Conservation (phyloP, 2,888 invertebrate genomes). For the Phyllotreta cruciferae region DNA sequence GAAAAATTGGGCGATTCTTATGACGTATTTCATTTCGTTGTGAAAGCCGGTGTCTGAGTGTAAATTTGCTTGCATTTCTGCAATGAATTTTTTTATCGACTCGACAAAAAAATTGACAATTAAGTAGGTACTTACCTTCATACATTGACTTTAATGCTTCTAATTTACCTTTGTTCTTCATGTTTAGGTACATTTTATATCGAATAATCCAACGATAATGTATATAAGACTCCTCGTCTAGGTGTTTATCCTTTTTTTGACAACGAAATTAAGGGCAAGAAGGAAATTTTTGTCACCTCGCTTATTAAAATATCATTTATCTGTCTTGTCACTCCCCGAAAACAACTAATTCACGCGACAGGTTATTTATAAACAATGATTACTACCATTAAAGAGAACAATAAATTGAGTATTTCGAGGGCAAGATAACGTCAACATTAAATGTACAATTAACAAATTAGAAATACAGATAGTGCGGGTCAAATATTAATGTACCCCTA, state of each 20-base stretch:
- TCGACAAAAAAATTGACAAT: background rate
- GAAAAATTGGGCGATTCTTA: conserved; percentile 27
- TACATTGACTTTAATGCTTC: background rate
- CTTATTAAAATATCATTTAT: background rate
- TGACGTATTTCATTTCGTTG: conserved; percentile 23
- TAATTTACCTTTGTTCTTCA: conserved; percentile 4
- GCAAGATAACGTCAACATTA: no score
- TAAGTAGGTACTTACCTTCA: conserved; percentile 6
- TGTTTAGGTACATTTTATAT: background rate
- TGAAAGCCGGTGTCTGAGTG: background rate
- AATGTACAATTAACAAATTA: no score
- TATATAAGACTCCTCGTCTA: background rate
- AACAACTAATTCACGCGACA: no score
- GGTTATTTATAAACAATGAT: no score
- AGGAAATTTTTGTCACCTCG: background rate
- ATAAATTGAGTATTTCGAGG: no score
- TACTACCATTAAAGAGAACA: no score
- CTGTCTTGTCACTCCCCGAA: no score
- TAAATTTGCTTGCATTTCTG: conserved; percentile 9
- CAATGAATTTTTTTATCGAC: background rate
- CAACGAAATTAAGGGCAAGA: conserved; percentile 2
- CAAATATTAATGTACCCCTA: no score
- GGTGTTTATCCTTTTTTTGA: background rate
- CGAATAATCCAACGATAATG: background rate
- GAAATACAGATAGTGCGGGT: no score